Evolutionary conservation across 2,113 vertebrate genomes (phyloP), one percentile per base, ranked within the genome.

Genomic region (Saguinus midas): DNA sequence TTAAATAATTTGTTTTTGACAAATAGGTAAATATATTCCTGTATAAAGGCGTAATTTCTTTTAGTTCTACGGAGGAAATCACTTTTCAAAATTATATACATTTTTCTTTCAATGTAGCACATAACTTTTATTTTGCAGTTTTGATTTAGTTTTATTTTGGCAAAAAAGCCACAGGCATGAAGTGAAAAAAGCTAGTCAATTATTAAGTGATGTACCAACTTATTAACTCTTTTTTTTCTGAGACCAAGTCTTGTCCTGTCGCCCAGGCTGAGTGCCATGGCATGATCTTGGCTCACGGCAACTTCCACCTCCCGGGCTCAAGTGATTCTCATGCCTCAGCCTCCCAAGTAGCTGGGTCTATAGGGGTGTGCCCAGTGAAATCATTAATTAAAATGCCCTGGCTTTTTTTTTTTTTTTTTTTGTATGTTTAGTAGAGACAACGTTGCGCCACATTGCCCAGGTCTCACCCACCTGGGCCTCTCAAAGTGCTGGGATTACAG

Each of bases 11-110:
- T 75, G 81, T 87, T 95, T 92, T 92, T 84, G 94, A 64, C 91
- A 96, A 20, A 10, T 76, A 87, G 68, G 25, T 13, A 61, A 81
- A 70, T 85, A 76, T 29, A 91, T 70, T 57, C 25, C 73, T 91
- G 0, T 96, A 35, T 68, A 90, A 92, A 12, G 25, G 8, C n/a
- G 88, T 23, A 96, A 90, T 11, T 40, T 72, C 43, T 64, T 61
- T 83, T 78, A 91, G 27, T 73, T 81, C 13, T 80, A 89, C 6
- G 68, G 14, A 86, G 45, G 10, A 66, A 94, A 95, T 16, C 25
- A 73, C 37, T 94, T 96, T 27, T 90, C 75, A 72, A 94, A 98
- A 97, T 97, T 94, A 81, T 64, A 96, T 70, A 32, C 88, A 58
- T 90, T 97, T 91, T 84, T 95, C 32, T 90, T 93, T 78, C 86